Evolutionary conservation across 2,797 vertebrate genomes (phyloP).

Genomic region (Manis crassicaudata): DNA sequence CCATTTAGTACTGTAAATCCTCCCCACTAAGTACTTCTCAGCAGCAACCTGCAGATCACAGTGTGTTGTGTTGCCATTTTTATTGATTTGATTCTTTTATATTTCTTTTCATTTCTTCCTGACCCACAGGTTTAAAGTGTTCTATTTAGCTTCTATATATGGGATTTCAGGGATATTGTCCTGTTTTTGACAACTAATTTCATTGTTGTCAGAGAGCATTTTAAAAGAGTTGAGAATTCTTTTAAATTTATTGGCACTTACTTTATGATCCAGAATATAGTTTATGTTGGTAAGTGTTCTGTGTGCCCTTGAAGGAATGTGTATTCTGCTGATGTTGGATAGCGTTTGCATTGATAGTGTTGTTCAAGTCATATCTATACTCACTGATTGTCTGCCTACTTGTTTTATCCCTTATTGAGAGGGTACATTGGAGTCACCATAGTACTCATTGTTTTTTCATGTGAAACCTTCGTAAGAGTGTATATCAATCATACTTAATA

Average conservation of each 20-base stretch:
- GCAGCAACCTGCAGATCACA: not conserved
- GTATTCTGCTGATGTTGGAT: not conserved
- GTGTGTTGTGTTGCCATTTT: not conserved
- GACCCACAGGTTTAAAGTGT: not conserved
- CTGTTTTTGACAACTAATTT: not conserved
- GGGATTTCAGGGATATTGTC: not conserved
- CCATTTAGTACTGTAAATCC: not conserved
- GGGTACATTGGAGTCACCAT: not conserved
- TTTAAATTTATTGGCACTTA: not conserved
- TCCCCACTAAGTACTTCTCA: not conserved
- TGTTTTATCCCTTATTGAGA: not conserved
- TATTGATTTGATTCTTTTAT: not conserved
- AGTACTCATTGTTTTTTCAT: not conserved
- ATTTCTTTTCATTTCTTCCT: slow-evolving; percentile 2
- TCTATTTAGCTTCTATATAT: not conserved
- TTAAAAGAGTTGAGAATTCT: not conserved
- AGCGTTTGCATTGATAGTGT: not conserved
- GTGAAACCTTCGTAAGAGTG: too few species aligned
- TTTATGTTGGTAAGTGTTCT: not conserved
- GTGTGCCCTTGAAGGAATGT: not conserved
- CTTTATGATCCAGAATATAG: not conserved
- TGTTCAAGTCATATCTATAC: not conserved
- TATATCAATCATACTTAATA: too few species aligned
- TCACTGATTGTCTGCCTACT: not conserved
- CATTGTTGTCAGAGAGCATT: not conserved